Base-by-base conservation (phyloP, 2,113 vertebrate genomes). In the Aegithalos caudatus region DNA sequence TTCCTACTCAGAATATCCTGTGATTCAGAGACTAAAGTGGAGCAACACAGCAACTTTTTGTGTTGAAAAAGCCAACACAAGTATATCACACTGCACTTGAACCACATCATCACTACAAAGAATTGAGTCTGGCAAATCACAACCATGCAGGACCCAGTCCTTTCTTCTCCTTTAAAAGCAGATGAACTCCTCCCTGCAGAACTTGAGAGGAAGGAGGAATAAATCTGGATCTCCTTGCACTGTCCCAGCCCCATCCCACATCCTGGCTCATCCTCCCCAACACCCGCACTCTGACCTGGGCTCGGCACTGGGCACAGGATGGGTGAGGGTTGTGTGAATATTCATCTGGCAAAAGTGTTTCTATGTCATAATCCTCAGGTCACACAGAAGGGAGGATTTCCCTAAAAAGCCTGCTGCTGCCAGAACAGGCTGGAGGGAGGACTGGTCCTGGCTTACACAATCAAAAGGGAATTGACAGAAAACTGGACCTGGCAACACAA, bases 131-230 rank as follows among this genome's bases (percentile, higher is more conserved):
- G 56, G 13, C 14, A 24, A 53, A 48, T 45, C 12, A 11, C 0
- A 0, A 20, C 31, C 38, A 44, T 0, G 0, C 4, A 15, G 25
- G 28, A 50, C 40, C 7, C 2, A 50, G 31, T 5, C 17, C 14
- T 6, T 90, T 56, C 17, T 78, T 47, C 64, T 61, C 10, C 31
- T 64, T 54, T 33, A 61, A 65, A 58, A 0, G 1, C 13, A 60
- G 22, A 10, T 54, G 0, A 35, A 21, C 14, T 47, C 4, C 23
- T 21, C 5, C 7, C 7, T 33, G 40, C 14, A 53, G 25, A 60
- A n/a, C 2, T 17, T 58, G 24, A 14, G 35, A 62, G 25, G 24
- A 14, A 57, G 13, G 9, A 58, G 17, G 18, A 51, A 60, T 3
- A 19, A 57, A 60, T 8, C 16, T 31, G 12, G 48, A 42, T 10